Percentiles rank a stretch among this genome's conserved stretches.
phyloP scores from a whole-genome alignment of 2,888 invertebrate species.

The Pterobdella sp. region DNA sequence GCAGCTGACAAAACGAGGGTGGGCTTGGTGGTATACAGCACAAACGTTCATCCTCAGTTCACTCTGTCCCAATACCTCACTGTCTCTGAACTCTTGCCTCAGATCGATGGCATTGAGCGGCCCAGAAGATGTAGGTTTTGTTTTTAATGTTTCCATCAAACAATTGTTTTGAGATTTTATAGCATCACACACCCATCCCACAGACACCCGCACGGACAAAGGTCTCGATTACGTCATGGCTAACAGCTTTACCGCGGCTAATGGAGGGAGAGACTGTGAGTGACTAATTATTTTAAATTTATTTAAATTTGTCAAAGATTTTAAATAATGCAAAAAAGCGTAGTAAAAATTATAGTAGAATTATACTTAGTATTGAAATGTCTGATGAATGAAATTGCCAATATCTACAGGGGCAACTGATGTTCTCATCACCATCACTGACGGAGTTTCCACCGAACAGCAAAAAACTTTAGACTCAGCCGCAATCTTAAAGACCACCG shows the following conservation, averaged over 20 bases:
- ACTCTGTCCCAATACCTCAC: not conserved
- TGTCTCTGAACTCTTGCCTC: not conserved
- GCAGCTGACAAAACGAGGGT: not conserved
- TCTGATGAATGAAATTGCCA: not conserved
- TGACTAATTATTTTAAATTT: not conserved
- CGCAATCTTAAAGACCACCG: not conserved
- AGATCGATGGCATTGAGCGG: not conserved
- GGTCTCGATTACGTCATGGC: not conserved
- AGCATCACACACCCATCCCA: not conserved
- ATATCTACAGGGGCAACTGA: not conserved
- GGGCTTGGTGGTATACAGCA: not conserved
- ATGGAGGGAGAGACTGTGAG: not conserved
- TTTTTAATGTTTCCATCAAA: not conserved
- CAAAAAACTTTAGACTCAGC: not conserved
- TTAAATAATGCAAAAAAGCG: no score
- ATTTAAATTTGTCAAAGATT: no score
- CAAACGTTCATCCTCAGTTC: not conserved
- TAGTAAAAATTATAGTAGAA: no score
- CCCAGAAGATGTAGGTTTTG: not conserved
- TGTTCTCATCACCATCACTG: not conserved
- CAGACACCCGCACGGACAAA: not conserved
- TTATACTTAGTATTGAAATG: no score
- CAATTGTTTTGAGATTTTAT: no score
- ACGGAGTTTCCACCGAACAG: not conserved
- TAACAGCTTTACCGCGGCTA: not conserved